These are phyloP conservation scores for Alsophila aescularia DNA, from an alignment of 2,888 invertebrate genomes.

Conservation along the genomic window DNA sequence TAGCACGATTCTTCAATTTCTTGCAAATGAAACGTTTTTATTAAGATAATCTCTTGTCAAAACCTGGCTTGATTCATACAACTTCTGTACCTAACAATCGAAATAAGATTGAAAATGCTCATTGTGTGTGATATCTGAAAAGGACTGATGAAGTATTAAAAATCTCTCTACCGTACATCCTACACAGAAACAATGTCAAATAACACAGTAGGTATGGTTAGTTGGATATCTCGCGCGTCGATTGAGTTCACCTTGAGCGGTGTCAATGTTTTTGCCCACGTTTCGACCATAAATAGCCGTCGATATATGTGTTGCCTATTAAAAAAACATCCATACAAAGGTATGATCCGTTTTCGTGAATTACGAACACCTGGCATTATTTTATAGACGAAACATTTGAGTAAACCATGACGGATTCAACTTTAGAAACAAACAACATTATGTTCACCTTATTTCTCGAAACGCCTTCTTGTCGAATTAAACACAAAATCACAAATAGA, in stretches of 20 bases:
- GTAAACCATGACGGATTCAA: neutral
- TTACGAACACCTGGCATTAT: constrained; percentile 1
- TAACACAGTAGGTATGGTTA: constrained; percentile 36
- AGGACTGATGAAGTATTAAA: neutral
- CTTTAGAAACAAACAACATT: neutral
- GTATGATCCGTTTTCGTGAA: constrained; percentile 1
- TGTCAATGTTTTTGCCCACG: constrained; percentile 71
- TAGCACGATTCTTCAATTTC: too few species aligned
- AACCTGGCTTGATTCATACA: too few species aligned
- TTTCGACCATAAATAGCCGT: constrained; percentile 33
- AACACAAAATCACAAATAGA: constrained; percentile 28
- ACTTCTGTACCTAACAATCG: too few species aligned
- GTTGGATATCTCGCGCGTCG: constrained; percentile 15
- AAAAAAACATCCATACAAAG: constrained; percentile 1
- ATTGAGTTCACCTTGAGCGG: constrained; percentile 66
- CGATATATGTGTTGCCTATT: constrained; percentile 37
- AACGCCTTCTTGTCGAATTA: neutral
- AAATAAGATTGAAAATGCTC: too few species aligned
- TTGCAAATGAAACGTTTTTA: too few species aligned
- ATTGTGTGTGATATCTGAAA: neutral
- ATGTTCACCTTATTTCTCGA: constrained; percentile 11
- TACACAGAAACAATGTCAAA: constrained; percentile 43
- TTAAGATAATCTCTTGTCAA: too few species aligned
- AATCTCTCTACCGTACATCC: constrained; percentile 23
- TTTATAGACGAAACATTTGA: neutral